A percentile compares a stretch with the other conserved stretches of the same genome.
These are phyloP conservation scores for Diplodus sargus DNA, from an alignment of 2,797 vertebrate species.

Conservation along the genomic window DNA sequence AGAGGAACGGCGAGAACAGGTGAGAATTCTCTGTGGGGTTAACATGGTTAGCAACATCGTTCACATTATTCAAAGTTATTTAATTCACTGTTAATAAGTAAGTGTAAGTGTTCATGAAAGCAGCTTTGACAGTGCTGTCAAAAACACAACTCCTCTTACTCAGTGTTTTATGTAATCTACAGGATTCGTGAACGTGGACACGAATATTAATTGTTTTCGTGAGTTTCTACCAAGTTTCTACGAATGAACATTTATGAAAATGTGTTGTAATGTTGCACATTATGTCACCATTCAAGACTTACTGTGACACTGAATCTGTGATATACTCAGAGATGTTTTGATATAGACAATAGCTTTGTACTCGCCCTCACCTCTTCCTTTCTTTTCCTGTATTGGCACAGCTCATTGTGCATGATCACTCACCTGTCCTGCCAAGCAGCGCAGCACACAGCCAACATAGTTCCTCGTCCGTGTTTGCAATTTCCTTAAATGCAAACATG, in stretches of 20 bases:
- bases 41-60: neutral
- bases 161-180: too few species aligned
- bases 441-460: neutral
- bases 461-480: slow-evolving; percentile 1
- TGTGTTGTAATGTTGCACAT: too few species aligned
- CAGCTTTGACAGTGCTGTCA: neutral
- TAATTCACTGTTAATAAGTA: neutral
- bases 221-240: too few species aligned
- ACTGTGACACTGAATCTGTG: too few species aligned
- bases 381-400: neutral
- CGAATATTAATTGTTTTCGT: too few species aligned
- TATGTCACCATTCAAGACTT: too few species aligned
- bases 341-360: too few species aligned
- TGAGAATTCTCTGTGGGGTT: neutral
- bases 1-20: neutral
- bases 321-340: too few species aligned
- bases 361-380: too few species aligned
- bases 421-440: neutral
- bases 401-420: neutral
- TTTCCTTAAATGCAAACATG: neutral
- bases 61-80: neutral
- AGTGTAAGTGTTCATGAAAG: neutral
- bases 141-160: too few species aligned
- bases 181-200: too few species aligned
- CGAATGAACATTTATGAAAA: too few species aligned